A percentile compares a stretch with the other conserved stretches of the same genome.
These are phyloP conservation scores for Stegophylla sp. DNA, from an alignment of 2,888 invertebrate species.

Conservation along the genomic window DNA sequence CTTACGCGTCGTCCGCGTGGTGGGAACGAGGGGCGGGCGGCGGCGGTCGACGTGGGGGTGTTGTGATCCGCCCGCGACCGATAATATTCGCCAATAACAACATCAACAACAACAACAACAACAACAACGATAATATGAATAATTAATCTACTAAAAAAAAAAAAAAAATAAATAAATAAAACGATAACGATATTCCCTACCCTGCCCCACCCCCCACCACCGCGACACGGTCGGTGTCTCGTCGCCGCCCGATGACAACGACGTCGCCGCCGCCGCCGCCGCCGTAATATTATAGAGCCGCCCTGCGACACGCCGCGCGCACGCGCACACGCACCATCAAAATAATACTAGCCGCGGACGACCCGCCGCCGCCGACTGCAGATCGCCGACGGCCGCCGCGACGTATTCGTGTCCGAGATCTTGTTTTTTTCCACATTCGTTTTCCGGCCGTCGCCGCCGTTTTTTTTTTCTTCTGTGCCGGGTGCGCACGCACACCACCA, in stretches of 20 bases:
- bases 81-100: no score
- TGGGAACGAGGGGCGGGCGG: conserved; percentile 10
- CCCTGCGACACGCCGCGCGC: conserved; percentile 1
- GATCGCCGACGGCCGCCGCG: conserved; percentile 49
- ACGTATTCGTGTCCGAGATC: conserved; percentile 34
- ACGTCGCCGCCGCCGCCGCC: not conserved
- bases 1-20: conserved; percentile 3
- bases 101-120: no score
- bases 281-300: not conserved
- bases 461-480: no score
- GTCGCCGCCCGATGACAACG: not conserved
- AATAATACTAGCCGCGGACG: not conserved
- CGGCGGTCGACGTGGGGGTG: not conserved
- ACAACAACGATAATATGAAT: no score
- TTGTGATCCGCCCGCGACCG: not conserved
- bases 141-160: no score
- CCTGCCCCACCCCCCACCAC: not conserved
- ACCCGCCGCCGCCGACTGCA: conserved; percentile 25
- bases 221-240: conserved; percentile 13
- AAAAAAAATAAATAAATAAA: not conserved
- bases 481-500: conserved; percentile 40
- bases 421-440: no score
- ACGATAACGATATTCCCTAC: not conserved
- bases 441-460: not conserved
- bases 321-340: not conserved